Percentiles rank a stretch among this genome's conserved stretches.
Conservation (phyloP, 2,113 vertebrate species). For the Delphinapterus leucas region DNA sequence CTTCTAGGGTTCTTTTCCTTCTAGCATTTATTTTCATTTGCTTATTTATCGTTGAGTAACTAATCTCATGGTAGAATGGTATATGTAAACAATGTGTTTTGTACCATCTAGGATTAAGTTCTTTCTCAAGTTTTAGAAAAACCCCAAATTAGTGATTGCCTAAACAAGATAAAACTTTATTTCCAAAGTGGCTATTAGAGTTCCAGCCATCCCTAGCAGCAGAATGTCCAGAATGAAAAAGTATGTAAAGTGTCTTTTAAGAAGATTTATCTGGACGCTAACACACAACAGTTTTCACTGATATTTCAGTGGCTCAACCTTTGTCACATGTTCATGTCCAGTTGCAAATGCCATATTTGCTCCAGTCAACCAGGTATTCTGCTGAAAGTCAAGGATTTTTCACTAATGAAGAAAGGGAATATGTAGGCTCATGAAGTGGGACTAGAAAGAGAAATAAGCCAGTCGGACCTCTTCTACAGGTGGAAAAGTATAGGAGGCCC, state of each 20-base stretch:
- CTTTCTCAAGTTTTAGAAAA: neutral
- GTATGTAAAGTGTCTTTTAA: neutral
- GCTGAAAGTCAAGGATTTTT: neutral
- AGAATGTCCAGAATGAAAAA: neutral
- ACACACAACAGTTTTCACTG: neutral
- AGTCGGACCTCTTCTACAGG: neutral
- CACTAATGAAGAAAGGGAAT: neutral
- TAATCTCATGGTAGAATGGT: neutral
- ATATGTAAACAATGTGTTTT: neutral
- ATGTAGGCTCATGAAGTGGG: neutral
- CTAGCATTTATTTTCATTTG: neutral
- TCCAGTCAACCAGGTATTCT: neutral
- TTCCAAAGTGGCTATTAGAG: neutral
- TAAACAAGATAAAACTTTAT: neutral
- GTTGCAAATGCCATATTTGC: neutral
- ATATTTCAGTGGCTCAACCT: neutral
- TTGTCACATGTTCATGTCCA: neutral
- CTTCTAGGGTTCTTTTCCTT: neutral
- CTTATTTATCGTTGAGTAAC: slow-evolving; percentile 17
- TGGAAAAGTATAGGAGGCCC: neutral
- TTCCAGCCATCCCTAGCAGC: neutral
- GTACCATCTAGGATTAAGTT: neutral
- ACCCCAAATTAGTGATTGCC: neutral
- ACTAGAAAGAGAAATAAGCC: neutral
- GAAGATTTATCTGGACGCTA: neutral